Evolutionary conservation across 2,113 vertebrate species (phyloP).

Genomic region (Gymnarchus niloticus): DNA sequence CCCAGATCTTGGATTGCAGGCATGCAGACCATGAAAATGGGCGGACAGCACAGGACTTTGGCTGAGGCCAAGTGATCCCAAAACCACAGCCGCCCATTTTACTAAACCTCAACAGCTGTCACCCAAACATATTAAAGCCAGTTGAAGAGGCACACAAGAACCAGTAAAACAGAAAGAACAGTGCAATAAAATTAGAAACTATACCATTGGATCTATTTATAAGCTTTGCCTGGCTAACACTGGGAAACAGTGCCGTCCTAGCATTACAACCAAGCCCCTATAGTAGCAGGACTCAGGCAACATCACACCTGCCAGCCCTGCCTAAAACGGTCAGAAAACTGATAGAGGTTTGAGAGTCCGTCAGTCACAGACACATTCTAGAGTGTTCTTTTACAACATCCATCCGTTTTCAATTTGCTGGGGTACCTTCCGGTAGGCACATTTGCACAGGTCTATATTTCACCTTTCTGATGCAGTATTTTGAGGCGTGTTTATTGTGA

Average conservation of each 20-base stretch:
- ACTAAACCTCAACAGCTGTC: neutral
- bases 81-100: neutral
- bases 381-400: neutral
- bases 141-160: neutral
- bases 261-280: neutral
- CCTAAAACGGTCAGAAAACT: neutral
- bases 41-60: neutral
- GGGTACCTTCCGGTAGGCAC: no score
- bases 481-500: no score
- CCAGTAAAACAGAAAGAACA: neutral
- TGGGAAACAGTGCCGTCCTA: neutral
- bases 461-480: no score
- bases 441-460: no score
- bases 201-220: conserved; percentile 3
- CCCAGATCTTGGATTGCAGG: neutral
- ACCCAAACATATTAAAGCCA: neutral
- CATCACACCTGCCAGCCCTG: neutral
- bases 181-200: neutral
- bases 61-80: neutral
- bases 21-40: neutral
- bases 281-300: neutral
- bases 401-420: neutral
- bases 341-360: neutral
- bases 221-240: neutral
- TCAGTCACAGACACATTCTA: neutral